A percentile compares a stretch with the other conserved stretches of the same genome.
Evolutionary conservation across 1,140 invertebrate species (phyloP).

Genomic region (Bombus polaris): DNA sequence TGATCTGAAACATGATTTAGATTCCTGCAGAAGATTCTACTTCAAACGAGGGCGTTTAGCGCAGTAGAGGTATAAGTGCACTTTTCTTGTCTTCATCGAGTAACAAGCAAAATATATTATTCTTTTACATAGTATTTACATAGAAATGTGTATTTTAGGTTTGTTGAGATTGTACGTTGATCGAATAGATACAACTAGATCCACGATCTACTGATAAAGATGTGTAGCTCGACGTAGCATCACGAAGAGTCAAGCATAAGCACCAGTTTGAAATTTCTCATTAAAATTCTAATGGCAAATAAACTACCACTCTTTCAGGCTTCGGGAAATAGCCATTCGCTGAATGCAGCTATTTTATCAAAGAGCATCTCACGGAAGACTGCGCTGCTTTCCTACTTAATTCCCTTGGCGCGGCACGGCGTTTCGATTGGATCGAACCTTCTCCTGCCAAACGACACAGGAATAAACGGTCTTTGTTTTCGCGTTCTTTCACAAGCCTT

Average conservation of each 20-base stretch:
- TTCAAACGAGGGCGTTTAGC: neutral
- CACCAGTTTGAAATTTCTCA: neutral
- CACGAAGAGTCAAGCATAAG: no score
- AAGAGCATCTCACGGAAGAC: neutral
- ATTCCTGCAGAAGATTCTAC: neutral
- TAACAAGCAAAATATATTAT: no score
- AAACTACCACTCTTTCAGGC: neutral
- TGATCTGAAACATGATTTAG: neutral
- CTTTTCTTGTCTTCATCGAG: no score
- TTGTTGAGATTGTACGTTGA: no score
- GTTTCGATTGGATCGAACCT: conserved; percentile 11
- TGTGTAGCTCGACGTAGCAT: no score
- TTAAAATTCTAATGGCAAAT: neutral
- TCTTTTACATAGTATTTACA: no score
- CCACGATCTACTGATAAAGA: no score
- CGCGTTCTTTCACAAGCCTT: conserved; percentile 2
- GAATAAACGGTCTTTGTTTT: conserved; percentile 30
- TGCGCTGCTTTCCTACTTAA: neutral
- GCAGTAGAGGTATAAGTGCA: neutral
- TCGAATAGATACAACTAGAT: no score
- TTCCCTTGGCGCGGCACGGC: neutral
- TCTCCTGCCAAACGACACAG: neutral
- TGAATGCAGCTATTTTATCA: neutral
- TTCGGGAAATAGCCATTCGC: neutral
- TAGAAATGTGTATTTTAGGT: no score